Evolutionary conservation across 2,113 vertebrate species (phyloP).

Genomic region (Microcebus tavaratra): DNA sequence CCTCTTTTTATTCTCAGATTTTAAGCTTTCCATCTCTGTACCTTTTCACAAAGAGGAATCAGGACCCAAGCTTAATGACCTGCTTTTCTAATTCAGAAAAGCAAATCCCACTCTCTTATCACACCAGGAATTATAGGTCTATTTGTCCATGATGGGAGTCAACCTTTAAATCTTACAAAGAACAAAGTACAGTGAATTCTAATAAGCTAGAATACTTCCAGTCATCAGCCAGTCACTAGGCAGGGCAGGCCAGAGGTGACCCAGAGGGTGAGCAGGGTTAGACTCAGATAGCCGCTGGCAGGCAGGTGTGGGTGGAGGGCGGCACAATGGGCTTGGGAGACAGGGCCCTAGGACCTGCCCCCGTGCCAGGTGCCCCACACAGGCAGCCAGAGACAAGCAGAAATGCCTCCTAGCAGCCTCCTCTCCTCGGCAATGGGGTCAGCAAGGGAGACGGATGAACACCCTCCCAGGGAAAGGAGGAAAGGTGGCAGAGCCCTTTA

Average conservation of each 20-base stretch:
- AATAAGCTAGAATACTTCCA: not conserved
- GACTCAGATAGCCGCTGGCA: not conserved
- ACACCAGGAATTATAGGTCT: not conserved
- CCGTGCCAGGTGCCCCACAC: not conserved
- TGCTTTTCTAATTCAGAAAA: not conserved
- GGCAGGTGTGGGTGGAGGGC: not conserved
- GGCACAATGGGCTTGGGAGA: rapidly evolving
- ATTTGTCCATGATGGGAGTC: not conserved
- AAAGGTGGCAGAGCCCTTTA: not conserved
- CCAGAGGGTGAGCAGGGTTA: not conserved
- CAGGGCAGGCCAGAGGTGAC: not conserved
- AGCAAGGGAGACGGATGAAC: too few relatives aligned
- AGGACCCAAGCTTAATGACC: not conserved
- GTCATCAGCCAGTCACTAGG: not conserved
- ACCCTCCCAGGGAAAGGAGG: not conserved
- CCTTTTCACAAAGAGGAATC: not conserved
- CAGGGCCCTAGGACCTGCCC: not conserved
- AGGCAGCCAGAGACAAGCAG: not conserved
- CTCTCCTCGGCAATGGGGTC: not conserved
- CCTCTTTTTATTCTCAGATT: constrained; percentile 68
- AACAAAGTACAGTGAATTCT: not conserved
- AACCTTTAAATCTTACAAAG: not conserved
- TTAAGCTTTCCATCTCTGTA: constrained; percentile 61
- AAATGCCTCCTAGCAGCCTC: not conserved
- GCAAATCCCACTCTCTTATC: not conserved